Conservation (phyloP, 2,888 invertebrate genomes). For the Nephrocerus scutellatus region DNA sequence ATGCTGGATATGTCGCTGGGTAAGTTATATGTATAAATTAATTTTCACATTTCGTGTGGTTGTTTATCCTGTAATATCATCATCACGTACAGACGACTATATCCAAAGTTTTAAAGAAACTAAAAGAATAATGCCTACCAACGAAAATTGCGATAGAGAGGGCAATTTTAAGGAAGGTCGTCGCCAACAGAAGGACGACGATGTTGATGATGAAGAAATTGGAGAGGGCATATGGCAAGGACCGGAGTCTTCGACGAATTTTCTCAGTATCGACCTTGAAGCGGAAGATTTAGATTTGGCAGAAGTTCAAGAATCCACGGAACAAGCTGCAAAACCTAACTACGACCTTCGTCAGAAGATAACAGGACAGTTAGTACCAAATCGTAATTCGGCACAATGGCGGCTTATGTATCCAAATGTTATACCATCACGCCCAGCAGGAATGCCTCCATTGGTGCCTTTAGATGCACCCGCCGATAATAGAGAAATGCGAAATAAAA, state of each 20-base stretch:
- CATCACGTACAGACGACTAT: conserved; percentile 17
- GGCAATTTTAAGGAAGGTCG: conserved; percentile 18
- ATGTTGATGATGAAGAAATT: conserved; percentile 12
- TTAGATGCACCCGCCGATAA: conserved; percentile 10
- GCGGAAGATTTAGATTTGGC: conserved; percentile 18
- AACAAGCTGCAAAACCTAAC: too few relatives aligned
- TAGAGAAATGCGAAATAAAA: conserved; percentile 1
- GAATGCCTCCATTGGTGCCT: conserved; percentile 29
- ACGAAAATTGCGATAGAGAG: conserved; percentile 6
- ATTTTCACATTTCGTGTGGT: too few relatives aligned
- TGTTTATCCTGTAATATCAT: too few relatives aligned
- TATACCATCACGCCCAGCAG: conserved; percentile 25
- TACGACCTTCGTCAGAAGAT: neutral
- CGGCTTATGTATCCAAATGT: conserved; percentile 28
- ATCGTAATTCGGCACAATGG: conserved; percentile 22
- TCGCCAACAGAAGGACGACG: conserved; percentile 12
- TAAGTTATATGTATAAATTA: conserved; percentile 4
- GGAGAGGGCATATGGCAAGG: conserved; percentile 21
- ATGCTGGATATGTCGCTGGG: conserved; percentile 27
- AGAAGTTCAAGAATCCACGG: neutral
- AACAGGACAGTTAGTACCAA: conserved; percentile 15
- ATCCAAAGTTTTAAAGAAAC: conserved; percentile 15
- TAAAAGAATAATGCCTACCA: conserved; percentile 2
- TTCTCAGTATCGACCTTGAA: conserved; percentile 18
- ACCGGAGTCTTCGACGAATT: conserved; percentile 21